Conservation (phyloP, 2,113 vertebrate genomes). For the Manacus vitellinus region DNA sequence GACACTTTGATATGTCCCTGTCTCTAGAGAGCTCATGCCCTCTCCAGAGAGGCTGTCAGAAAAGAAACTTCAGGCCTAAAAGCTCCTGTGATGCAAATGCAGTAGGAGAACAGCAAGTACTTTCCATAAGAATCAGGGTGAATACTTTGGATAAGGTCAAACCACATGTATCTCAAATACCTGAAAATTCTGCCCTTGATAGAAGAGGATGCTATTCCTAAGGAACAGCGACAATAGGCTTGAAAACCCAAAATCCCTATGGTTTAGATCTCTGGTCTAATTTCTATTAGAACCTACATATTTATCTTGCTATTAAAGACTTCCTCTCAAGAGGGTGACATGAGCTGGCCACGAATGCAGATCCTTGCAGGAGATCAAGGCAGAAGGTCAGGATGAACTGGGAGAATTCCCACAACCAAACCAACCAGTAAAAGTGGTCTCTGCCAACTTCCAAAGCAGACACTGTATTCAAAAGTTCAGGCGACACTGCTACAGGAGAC, state of each 20-base stretch:
- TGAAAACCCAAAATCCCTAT: neutral
- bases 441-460: neutral
- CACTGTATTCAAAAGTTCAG: fast-evolving
- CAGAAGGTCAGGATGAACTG: neutral
- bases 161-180: neutral
- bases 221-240: neutral
- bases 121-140: neutral
- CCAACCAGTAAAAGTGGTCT: neutral
- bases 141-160: neutral
- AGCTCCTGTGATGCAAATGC: neutral
- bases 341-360: neutral
- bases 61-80: neutral
- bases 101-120: neutral
- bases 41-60: neutral
- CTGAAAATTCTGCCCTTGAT: neutral
- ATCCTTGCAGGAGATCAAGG: neutral
- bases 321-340: neutral
- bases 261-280: neutral
- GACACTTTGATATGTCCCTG: neutral
- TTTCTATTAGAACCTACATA: neutral
- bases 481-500: neutral
- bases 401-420: neutral
- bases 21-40: neutral
- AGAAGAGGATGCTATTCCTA: neutral
- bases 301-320: neutral